Percentiles rank a stretch among this genome's conserved stretches.
phyloP scores from a whole-genome alignment of 2,888 invertebrate species.

The Seira ritae region DNA sequence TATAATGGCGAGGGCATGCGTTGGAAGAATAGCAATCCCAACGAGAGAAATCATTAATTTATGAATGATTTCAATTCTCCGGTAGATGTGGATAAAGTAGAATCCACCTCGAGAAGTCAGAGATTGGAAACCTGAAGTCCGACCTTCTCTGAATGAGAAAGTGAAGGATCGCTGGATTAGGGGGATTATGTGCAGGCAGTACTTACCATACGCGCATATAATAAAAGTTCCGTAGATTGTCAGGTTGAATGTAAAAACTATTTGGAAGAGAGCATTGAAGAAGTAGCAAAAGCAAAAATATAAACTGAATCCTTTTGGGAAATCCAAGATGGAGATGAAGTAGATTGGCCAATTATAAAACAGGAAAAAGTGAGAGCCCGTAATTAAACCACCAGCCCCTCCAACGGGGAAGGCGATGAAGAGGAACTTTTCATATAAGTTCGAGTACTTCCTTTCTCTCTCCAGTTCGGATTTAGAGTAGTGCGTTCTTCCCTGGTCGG shows the following conservation, averaged over 20 bases:
- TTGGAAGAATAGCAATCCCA: too few relatives aligned
- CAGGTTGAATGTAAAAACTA: too few relatives aligned
- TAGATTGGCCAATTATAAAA: neutral
- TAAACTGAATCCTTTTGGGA: neutral
- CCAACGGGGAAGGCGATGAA: neutral
- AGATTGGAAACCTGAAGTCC: too few relatives aligned
- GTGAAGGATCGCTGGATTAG: neutral
- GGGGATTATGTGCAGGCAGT: neutral
- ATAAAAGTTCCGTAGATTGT: too few relatives aligned
- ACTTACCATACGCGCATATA: too few relatives aligned
- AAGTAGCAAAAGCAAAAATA: neutral
- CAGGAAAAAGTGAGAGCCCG: neutral
- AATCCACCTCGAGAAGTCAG: too few relatives aligned
- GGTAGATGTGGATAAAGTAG: too few relatives aligned
- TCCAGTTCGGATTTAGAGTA: neutral
- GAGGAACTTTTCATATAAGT: neutral
- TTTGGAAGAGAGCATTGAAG: neutral
- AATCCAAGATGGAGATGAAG: neutral
- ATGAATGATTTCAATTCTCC: too few relatives aligned
- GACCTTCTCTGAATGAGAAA: too few relatives aligned
- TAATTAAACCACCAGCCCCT: neutral
- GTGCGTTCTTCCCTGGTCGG: too few relatives aligned
- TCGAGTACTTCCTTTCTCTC: neutral
- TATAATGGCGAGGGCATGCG: too few relatives aligned
- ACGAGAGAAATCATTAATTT: too few relatives aligned